phyloP scores from a whole-genome alignment of 2,113 vertebrate genomes.

The Nothoprocta perdicaria region DNA sequence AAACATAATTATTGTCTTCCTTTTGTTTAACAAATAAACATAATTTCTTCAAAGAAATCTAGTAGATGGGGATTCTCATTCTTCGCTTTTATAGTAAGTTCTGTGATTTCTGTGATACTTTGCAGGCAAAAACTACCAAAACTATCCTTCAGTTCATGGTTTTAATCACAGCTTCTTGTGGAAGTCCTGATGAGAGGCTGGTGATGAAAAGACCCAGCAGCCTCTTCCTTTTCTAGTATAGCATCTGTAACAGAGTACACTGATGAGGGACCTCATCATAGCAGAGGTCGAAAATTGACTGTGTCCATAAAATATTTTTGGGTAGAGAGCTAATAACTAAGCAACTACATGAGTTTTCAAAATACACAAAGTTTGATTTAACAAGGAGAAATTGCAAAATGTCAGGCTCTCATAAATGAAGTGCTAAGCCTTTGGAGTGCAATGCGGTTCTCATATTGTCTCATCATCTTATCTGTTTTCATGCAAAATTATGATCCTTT shows the following conservation, averaged over 20 bases:
- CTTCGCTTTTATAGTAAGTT: neutral
- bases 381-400: neutral
- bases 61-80: neutral
- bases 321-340: neutral
- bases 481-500: neutral
- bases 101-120: neutral
- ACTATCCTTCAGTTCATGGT: neutral
- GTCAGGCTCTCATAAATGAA: neutral
- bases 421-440: neutral
- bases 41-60: neutral
- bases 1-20: neutral
- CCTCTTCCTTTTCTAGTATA: neutral
- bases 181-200: neutral
- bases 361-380: neutral
- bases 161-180: neutral
- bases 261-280: neutral
- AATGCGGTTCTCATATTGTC: neutral
- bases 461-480: neutral
- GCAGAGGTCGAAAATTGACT: neutral
- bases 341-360: neutral
- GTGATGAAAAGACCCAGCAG: neutral
- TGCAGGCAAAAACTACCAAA: neutral
- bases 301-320: neutral
- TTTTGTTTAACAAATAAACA: neutral
- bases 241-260: neutral